Percentiles rank a stretch among this genome's conserved stretches.
phyloP scores from a whole-genome alignment of 2,888 invertebrate species.

The Drosophila sordidula region DNA sequence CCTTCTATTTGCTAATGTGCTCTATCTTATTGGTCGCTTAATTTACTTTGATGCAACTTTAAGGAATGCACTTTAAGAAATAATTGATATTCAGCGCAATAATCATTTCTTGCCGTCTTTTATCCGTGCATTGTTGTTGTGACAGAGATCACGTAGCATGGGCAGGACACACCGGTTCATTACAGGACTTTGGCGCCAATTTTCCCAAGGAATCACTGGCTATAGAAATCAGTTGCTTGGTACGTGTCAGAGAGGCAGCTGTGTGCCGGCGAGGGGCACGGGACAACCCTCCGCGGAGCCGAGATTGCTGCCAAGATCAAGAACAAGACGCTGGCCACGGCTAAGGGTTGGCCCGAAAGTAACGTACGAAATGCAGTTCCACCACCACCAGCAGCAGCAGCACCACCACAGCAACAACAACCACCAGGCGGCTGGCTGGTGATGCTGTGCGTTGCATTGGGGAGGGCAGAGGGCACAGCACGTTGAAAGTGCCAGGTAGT shows the following conservation, averaged over 20 bases:
- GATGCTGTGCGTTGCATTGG: constrained; percentile 54
- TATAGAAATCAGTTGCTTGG: constrained; percentile 58
- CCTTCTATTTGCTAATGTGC: no score
- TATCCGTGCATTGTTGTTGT: constrained; percentile 22
- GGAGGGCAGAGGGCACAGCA: constrained; percentile 54
- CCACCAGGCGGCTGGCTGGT: constrained; percentile 48
- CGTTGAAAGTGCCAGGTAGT: constrained; percentile 74
- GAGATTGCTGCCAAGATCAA: constrained; percentile 62
- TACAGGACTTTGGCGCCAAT: constrained; percentile 70
- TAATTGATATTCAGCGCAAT: neutral
- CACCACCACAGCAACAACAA: constrained; percentile 31
- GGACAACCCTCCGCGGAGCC: constrained; percentile 52
- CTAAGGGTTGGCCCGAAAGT: constrained; percentile 57
- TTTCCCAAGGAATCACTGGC: constrained; percentile 8
- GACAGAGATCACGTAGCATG: constrained; percentile 21
- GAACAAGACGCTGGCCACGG: constrained; percentile 40
- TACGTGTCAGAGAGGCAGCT: constrained; percentile 71
- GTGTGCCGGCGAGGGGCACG: constrained; percentile 38
- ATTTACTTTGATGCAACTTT: neutral
- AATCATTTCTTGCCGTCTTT: constrained; percentile 2
- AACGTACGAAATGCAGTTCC: constrained; percentile 71
- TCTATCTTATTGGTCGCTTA: neutral
- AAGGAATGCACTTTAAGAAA: neutral
- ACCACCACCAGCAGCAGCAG: constrained; percentile 49
- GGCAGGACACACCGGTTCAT: constrained; percentile 67